Evolutionary conservation across 1,140 invertebrate genomes (phyloP).

Genomic region (roundworm (Caenorhabditis elegans)): WBcel235 BX284602.5:10711001-10711500

Average conservation of each 20-base stretch:
- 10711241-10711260: neutral
- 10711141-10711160: neutral
- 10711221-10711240: neutral
- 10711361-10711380: neutral
- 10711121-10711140: neutral
- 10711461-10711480: constrained; percentile 12
- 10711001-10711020: neutral
- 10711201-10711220: neutral
- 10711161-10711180: neutral
- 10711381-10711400: neutral
- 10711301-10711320: neutral
- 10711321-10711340: neutral
- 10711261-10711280: neutral
- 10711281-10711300: neutral
- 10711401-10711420: neutral
- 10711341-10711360: neutral
- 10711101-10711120: neutral
- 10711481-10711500: neutral
- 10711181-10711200: neutral
- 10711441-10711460: neutral
- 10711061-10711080: neutral
- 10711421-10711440: neutral
- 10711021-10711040: neutral
- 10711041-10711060: neutral
- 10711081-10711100: neutral